Evolutionary conservation across 2,888 invertebrate species (phyloP).

Genomic region (Phengaris arion): DNA sequence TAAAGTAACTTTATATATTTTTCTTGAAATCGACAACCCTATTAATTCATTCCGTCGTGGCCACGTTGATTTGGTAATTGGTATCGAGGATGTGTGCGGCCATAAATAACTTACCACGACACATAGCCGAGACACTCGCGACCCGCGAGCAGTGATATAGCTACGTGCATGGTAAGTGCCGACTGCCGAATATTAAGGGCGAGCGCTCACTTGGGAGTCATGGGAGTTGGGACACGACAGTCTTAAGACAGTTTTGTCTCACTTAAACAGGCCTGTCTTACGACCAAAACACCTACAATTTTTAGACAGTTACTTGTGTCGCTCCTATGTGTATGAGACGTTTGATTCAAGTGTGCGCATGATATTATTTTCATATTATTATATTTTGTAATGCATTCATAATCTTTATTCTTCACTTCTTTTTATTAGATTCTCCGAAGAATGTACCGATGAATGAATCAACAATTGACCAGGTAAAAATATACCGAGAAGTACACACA

Average conservation of each 20-base stretch:
- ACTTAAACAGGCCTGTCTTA: too few species aligned
- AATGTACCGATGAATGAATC: constrained; percentile 29
- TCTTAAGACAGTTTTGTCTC: too few species aligned
- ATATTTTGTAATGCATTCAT: background rate
- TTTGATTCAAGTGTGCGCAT: too few species aligned
- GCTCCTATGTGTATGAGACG: too few species aligned
- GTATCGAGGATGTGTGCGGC: constrained; percentile 2
- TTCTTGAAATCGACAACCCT: background rate
- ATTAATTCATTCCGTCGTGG: background rate
- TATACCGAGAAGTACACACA: background rate
- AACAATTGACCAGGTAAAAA: constrained; percentile 43
- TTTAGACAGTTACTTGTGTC: too few species aligned
- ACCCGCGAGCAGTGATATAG: background rate
- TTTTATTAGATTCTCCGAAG: constrained; percentile 15
- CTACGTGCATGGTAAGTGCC: too few species aligned
- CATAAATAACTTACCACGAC: constrained; percentile 8
- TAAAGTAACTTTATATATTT: too few species aligned
- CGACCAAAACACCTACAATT: too few species aligned
- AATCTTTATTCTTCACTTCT: background rate
- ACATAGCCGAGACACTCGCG: background rate
- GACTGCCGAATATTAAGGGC: too few species aligned
- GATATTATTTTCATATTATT: too few species aligned
- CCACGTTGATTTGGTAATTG: constrained; percentile 19
- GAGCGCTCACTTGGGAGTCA: too few species aligned
- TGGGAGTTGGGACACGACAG: too few species aligned